Conservation (phyloP, 2,113 vertebrate species). For the Athene cunicularia region DNA sequence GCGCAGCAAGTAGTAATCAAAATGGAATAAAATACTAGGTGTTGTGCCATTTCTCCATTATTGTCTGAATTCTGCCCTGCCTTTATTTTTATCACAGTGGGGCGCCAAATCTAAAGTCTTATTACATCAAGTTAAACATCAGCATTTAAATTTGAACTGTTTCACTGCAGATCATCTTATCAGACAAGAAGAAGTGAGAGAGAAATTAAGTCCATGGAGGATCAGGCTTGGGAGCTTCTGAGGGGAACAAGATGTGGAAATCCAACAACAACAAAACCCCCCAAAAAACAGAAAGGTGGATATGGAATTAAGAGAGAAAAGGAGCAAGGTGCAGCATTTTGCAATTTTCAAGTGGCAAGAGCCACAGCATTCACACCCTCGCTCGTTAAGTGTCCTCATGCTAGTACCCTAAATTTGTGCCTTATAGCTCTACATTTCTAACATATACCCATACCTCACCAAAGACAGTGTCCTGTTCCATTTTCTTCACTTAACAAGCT, state of each 20-base stretch:
- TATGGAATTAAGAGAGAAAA: not conserved
- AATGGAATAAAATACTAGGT: not conserved
- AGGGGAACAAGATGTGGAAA: not conserved
- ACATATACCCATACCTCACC: not conserved
- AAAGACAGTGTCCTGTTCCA: not conserved
- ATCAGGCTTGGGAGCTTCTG: not conserved
- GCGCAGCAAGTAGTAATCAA: not conserved
- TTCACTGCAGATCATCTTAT: not conserved
- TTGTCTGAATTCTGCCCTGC: not conserved
- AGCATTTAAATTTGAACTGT: not conserved
- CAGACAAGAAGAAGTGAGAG: not conserved
- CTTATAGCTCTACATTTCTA: not conserved
- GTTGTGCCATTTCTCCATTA: not conserved
- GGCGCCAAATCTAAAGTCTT: not conserved
- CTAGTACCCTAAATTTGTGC: not conserved
- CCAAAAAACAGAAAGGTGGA: not conserved
- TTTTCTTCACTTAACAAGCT: not conserved
- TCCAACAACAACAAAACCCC: not conserved
- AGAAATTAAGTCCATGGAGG: not conserved
- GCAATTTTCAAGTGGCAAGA: not conserved
- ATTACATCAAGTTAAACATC: not conserved
- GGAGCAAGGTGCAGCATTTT: not conserved
- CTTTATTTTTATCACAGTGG: not conserved
- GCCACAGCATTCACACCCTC: not conserved
- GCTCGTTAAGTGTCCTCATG: fast-evolving